Conservation (phyloP, 2,797 vertebrate species). For the Clarias platycephalus region DNA sequence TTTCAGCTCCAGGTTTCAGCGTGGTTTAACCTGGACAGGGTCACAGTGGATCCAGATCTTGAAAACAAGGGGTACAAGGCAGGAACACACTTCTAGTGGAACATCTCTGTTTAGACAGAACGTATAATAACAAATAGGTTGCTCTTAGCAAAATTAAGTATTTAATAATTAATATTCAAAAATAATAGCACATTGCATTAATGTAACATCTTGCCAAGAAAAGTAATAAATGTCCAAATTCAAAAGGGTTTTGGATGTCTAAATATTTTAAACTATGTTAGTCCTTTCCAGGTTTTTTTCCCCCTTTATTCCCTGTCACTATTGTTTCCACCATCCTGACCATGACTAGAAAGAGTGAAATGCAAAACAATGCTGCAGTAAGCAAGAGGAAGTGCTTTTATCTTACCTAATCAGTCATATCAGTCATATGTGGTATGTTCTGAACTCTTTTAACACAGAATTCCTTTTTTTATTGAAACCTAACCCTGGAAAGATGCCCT, state of each 20-base stretch:
- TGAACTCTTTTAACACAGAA: not conserved
- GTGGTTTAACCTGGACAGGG: not conserved
- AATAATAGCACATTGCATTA: not conserved
- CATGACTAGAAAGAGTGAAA: not conserved
- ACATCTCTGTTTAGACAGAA: not conserved
- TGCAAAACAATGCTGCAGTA: not conserved
- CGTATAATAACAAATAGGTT: not conserved
- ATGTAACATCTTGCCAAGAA: not conserved
- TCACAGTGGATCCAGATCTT: not conserved
- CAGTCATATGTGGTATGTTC: not conserved
- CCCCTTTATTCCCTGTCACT: not conserved
- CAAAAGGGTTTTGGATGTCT: not conserved
- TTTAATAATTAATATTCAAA: not conserved
- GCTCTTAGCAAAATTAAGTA: not conserved
- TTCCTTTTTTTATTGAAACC: conserved; percentile 5
- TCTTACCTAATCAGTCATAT: conserved; percentile 1
- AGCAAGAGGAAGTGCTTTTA: not conserved
- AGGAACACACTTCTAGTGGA: not conserved
- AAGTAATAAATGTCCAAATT: not conserved
- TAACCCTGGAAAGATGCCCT: not conserved
- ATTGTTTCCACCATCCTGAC: not conserved
- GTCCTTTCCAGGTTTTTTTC: not conserved
- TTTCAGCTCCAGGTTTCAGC: not conserved
- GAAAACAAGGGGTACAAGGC: not conserved
- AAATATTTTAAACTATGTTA: not conserved